A percentile compares a stretch with the other conserved stretches of the same genome.
Evolutionary conservation across 2,113 vertebrate species (phyloP).

Genomic region (Bothrops jararaca): DNA sequence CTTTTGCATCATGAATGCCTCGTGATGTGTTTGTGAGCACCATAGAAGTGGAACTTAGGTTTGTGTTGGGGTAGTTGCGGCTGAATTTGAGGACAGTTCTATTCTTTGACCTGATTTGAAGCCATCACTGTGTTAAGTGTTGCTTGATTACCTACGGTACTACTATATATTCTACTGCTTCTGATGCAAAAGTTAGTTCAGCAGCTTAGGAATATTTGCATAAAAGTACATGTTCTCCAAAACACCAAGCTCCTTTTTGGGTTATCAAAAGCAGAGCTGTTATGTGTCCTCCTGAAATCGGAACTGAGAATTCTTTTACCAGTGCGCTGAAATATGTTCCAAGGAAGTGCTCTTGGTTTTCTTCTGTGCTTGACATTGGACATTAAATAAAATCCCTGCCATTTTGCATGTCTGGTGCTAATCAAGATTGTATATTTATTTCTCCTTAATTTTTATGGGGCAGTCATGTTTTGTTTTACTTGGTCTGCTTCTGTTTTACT

Average conservation of each 20-base stretch:
- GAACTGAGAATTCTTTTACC: not conserved
- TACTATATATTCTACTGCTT: not conserved
- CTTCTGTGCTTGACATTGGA: not conserved
- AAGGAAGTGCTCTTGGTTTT: not conserved
- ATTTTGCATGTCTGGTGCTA: not conserved
- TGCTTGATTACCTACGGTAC: not conserved
- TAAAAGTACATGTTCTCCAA: not conserved
- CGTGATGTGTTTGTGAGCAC: not conserved
- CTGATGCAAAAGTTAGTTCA: conserved; percentile 3
- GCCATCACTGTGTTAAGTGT: not conserved
- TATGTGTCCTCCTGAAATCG: not conserved
- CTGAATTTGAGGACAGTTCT: not conserved
- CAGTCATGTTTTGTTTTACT: not conserved
- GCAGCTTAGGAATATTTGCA: not conserved
- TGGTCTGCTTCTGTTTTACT: not conserved
- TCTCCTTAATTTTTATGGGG: not conserved
- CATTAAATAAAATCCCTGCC: not conserved
- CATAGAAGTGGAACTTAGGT: not conserved
- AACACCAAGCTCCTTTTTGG: not conserved
- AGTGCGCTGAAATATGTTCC: not conserved
- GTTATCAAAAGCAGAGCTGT: not conserved
- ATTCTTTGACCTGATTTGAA: not conserved
- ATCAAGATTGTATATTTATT: not conserved
- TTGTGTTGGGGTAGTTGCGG: not conserved
- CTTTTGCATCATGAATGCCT: not conserved